A percentile compares a stretch with the other conserved stretches of the same genome.
phyloP scores from a whole-genome alignment of 2,113 vertebrate genomes.

The Corvus cornix region DNA sequence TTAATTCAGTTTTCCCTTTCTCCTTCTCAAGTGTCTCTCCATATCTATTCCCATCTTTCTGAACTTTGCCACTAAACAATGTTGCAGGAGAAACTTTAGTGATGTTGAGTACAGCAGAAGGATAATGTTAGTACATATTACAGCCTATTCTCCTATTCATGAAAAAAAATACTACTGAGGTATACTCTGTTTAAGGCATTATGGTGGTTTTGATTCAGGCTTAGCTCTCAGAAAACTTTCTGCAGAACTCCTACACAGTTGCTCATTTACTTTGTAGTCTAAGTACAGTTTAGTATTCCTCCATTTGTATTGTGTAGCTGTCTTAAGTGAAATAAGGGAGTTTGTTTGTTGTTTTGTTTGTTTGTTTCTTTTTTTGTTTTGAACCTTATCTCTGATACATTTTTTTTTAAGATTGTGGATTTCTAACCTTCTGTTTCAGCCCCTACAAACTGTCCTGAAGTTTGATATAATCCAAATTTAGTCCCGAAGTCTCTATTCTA shows the following conservation, averaged over 20 bases:
- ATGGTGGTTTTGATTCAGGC: background rate
- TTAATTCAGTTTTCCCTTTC: background rate
- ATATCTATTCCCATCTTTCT: background rate
- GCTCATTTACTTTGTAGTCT: background rate
- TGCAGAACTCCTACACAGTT: background rate
- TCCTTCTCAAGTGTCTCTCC: background rate
- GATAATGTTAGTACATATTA: background rate
- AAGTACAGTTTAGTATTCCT: background rate
- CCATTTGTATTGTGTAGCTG: background rate
- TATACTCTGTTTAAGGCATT: background rate
- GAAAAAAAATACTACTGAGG: background rate
- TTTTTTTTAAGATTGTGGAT: background rate
- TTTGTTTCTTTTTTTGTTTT: background rate
- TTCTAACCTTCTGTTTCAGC: background rate
- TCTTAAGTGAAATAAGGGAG: background rate
- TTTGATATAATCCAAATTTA: background rate
- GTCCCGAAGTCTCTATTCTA: background rate
- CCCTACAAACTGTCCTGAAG: fast-evolving
- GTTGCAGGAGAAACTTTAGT: background rate
- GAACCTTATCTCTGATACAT: background rate
- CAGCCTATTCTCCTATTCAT: background rate
- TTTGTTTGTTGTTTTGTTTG: background rate
- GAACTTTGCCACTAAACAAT: background rate
- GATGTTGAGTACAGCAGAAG: background rate
- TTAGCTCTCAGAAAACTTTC: background rate